These are phyloP conservation scores for Rhinoraja longicauda DNA, from an alignment of 2,797 vertebrate species.

Conservation along the genomic window DNA sequence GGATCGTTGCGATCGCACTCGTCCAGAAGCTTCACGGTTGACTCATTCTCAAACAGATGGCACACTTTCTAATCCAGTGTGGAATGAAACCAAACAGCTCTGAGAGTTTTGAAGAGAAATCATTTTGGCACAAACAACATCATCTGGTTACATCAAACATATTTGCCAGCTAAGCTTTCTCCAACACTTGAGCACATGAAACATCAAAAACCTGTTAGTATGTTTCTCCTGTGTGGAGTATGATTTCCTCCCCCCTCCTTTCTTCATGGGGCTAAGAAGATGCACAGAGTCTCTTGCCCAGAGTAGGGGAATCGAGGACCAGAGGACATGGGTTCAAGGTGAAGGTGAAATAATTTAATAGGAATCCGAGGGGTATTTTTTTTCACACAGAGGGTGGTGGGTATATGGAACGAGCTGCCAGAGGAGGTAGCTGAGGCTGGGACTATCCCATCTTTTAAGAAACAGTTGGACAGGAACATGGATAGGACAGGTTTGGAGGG, in stretches of 20 bases:
- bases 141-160: background rate
- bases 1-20: background rate
- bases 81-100: constrained; percentile 28
- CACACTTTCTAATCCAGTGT: background rate
- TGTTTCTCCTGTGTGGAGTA: background rate
- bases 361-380: no score
- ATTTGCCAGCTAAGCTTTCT: background rate
- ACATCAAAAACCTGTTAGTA: background rate
- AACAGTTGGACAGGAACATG: no score
- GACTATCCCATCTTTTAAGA: no score
- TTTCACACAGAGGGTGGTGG: no score
- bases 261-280: background rate
- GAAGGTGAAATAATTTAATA: no score
- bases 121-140: background rate
- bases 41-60: constrained; percentile 38
- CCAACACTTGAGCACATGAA: background rate
- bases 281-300: no score
- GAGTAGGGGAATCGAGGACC: no score
- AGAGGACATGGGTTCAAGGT: no score
- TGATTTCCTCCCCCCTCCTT: background rate
- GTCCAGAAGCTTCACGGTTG: background rate
- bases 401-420: no score
- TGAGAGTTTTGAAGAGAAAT: background rate
- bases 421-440: no score
- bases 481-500: no score